Percentiles rank a stretch among this genome's conserved stretches.
Conservation (phyloP, 1,140 invertebrate species). For the Doryteuthis pealeii region DNA sequence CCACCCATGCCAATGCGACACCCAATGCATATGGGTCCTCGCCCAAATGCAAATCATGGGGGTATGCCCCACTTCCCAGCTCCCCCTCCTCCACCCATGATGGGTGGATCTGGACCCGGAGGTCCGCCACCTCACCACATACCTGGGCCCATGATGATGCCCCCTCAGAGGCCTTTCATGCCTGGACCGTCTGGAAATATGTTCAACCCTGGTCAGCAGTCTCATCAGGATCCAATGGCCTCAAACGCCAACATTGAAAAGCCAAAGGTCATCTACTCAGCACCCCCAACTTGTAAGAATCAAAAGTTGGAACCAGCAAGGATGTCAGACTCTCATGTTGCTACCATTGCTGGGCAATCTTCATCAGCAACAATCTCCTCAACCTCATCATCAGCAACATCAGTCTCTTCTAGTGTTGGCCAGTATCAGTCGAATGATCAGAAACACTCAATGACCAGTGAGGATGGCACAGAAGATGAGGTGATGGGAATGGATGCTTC, state of each 20-base stretch:
- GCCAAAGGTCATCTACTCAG: constrained; percentile 52
- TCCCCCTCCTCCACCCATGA: constrained; percentile 23
- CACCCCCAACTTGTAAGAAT: constrained; percentile 52
- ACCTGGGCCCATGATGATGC: constrained; percentile 18
- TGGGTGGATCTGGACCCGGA: background rate
- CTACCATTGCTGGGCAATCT: constrained; percentile 2
- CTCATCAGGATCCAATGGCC: background rate
- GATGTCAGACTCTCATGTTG: constrained; percentile 19
- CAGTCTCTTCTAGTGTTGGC: background rate
- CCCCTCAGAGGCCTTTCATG: constrained; percentile 23
- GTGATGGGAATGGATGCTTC: constrained; percentile 12
- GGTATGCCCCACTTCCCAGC: constrained; percentile 29
- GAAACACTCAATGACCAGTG: background rate
- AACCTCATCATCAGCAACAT: background rate
- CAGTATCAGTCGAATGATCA: constrained; percentile 14
- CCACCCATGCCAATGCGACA: constrained; percentile 21
- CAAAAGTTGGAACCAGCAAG: constrained; percentile 67
- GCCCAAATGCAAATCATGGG: background rate
- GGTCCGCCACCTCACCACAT: constrained; percentile 7
- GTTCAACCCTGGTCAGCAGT: background rate
- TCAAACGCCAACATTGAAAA: constrained; percentile 35
- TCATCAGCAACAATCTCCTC: background rate
- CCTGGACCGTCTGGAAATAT: constrained; percentile 19
- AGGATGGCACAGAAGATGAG: background rate
- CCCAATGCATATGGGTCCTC: constrained; percentile 15